These are phyloP conservation scores for Mizuhopecten yessoensis DNA, from an alignment of 1,140 invertebrate genomes.

Conservation along the genomic window DNA sequence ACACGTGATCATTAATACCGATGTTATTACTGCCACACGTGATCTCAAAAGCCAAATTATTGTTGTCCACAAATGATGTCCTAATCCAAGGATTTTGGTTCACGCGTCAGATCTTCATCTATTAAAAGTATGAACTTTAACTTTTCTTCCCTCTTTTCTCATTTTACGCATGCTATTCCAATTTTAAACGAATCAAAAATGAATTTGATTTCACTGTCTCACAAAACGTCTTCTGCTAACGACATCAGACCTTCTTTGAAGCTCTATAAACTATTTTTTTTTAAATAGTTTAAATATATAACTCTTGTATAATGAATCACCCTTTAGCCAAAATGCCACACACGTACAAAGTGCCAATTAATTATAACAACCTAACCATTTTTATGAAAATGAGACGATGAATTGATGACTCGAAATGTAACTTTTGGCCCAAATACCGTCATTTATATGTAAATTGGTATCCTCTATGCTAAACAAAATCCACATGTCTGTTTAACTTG, in stretches of 20 bases:
- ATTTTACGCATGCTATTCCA: not conserved
- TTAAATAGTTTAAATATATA: not conserved
- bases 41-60: too few species aligned
- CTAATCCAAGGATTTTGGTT: too few species aligned
- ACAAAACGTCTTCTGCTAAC: too few species aligned
- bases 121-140: too few species aligned
- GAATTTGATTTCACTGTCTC: not conserved
- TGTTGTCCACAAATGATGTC: too few species aligned
- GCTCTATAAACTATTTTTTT: not conserved
- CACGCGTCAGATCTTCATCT: too few species aligned
- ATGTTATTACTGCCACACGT: too few species aligned
- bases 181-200: not conserved
- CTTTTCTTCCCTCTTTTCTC: too few species aligned
- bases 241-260: too few species aligned
- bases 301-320: not conserved
- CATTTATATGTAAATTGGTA: conserved; percentile 36
- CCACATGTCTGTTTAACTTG: not conserved
- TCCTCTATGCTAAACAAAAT: not conserved
- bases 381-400: conserved; percentile 35
- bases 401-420: conserved; percentile 17
- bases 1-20: too few species aligned
- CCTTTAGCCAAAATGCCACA: not conserved
- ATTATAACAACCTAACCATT: not conserved
- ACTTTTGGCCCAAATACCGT: not conserved
- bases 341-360: not conserved